Evolutionary conservation across 1,140 invertebrate species (phyloP), one percentile per base, ranked within the genome.

Genomic region (Lasioglossum albipes): DNA sequence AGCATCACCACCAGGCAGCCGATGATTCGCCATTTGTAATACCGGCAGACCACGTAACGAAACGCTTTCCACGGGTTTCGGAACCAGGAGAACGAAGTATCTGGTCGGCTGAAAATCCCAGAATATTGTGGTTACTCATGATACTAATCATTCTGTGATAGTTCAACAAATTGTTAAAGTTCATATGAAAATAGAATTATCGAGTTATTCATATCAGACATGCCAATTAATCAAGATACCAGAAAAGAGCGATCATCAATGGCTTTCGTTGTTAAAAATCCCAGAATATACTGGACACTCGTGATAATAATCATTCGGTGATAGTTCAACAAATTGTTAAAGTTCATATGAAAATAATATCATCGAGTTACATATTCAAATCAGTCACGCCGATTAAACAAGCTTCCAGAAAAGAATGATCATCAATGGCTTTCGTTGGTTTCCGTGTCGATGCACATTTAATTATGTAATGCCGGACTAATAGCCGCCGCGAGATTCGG

Each of bases 41-140:
- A 91, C 16, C 94, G 94, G 81, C 92, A 95, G 41, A 95, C 87
- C 49, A 95, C 93, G 84, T 93, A 93, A 41, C 93, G 92, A 42
- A 92, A 93, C 20, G 95, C 93, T 89, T 94, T 95, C 87, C 94
- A 93, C 1, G 95, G 95, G 91, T 95, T 94, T 49, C 91, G 93
- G 79, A 95, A 93, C 91, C 95, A 95, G 75, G 94, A 94, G 80
- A 95, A 95, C 9, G 95, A 95, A 9, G 94, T 94, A 77, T 95
- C 94, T 18, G 95, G 95, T 16, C 95, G 94, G 22, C 95, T 95
- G 87, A 67, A 93, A 93, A 87, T 74, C 4, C 59, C 31, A 20
- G 12, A 16, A 54, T 31, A 36, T 9, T 22, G 64, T 13, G 3
- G 18, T 16, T 75, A 18, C 22, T 41, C 62, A 5, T 36, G 36